A percentile compares a stretch with the other conserved stretches of the same genome.
Evolutionary conservation across 2,888 invertebrate genomes (phyloP).

Genomic region (Altica lythri): DNA sequence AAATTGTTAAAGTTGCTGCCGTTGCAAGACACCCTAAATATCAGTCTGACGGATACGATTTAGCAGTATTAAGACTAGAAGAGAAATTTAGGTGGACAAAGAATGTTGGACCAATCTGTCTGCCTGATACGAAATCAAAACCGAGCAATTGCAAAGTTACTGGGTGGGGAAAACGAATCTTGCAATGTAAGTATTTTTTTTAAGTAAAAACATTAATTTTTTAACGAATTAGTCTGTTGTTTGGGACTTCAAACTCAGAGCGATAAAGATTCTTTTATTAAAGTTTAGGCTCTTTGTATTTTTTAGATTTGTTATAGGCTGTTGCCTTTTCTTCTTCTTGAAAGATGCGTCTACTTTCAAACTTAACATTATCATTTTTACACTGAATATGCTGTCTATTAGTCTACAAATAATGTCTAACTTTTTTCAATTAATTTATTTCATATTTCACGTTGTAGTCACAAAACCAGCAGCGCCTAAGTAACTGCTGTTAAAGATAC

Average conservation of each 20-base stretch:
- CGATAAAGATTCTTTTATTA: neutral
- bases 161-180: conserved; percentile 81
- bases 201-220: neutral
- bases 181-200: conserved; percentile 67
- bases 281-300: neutral
- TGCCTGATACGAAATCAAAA: conserved; percentile 64
- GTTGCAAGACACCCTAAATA: conserved; percentile 75
- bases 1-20: conserved; percentile 72
- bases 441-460: too few species aligned
- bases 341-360: too few species aligned
- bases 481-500: too few species aligned
- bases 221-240: neutral
- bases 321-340: too few species aligned
- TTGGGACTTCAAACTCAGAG: neutral
- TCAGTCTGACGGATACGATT: conserved; percentile 66
- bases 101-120: conserved; percentile 76
- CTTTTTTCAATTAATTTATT: too few species aligned
- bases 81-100: conserved; percentile 68
- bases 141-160: conserved; percentile 72
- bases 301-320: too few species aligned
- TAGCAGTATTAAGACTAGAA: conserved; percentile 71
- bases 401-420: too few species aligned
- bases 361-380: too few species aligned
- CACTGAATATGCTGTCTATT: too few species aligned
- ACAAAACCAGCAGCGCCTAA: too few species aligned